Base-by-base conservation (phyloP, 2,888 invertebrate genomes). In the Zonitis immaculata region DNA sequence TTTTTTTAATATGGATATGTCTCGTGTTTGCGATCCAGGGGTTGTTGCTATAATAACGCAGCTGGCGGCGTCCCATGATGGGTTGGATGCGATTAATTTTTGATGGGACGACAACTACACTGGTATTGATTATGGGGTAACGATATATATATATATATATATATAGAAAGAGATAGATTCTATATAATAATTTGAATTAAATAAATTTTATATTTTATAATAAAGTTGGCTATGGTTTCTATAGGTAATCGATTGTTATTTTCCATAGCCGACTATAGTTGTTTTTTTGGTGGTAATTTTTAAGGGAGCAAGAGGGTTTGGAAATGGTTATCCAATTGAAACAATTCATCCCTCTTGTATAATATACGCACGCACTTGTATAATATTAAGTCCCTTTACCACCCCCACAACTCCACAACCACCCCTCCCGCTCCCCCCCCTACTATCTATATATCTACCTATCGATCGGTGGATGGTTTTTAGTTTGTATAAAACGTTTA, bases 271-370 rank as follows among this genome's bases (percentile, higher is more conserved):
- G 25, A 6, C 25, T 25, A 25, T 25, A 25, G 6, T 25, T 27
- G 7, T 27, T 7, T 9, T 3, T 3, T 7, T 27, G 27, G 27
- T 27, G 27, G 27, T 27, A 9, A 9, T 7, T 27, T 27, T 27
- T 27, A n/a, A n/a, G n/a, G n/a, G n/a, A n/a, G n/a, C n/a, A n/a
- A n/a, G n/a, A 14, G 32, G 30, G 32, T 14, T 32, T 32, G 32
- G 14, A 30, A 30, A 30, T 12, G 28, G 28, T 30, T 32, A 14
- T 44, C 44, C 44, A 44, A 44, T 44, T 44, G 27, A 44, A 44
- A 44, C 26, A 27, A 44, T 44, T 44, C 44, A 22, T 44, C 44
- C 44, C 44, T 44, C 26, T 9, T 9, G n/a, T n/a, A n/a, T n/a
- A n/a, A n/a, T 30, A 6, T 32, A 44, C 43, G 27, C 44, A 44